A percentile compares a stretch with the other conserved stretches of the same genome.
Evolutionary conservation across 2,888 invertebrate genomes (phyloP).

Genomic region (Lampropteryx suffumata): DNA sequence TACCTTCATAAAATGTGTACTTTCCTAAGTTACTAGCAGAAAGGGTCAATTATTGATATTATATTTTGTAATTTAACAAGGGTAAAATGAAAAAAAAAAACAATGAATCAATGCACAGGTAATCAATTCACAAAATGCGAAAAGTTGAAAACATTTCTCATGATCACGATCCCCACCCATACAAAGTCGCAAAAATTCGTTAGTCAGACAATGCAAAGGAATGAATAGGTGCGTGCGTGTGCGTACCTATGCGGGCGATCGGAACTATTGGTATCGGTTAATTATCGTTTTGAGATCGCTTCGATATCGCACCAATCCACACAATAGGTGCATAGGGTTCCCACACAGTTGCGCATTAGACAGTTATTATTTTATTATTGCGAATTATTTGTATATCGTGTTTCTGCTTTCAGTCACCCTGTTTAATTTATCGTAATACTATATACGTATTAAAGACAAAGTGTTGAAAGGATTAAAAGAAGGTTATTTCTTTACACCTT

Average conservation of each 20-base stretch:
- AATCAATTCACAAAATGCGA: conserved; percentile 3
- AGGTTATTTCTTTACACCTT: too few species aligned
- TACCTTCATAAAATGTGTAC: too few species aligned
- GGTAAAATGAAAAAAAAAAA: neutral
- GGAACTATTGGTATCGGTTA: conserved; percentile 41
- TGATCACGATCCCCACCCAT: conserved; percentile 2
- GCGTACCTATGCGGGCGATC: conserved; percentile 48
- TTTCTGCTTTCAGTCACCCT: too few species aligned
- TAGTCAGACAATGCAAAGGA: conserved; percentile 39
- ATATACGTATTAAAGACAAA: too few species aligned
- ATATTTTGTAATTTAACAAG: too few species aligned
- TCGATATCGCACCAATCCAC: conserved; percentile 28
- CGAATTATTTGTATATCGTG: too few species aligned
- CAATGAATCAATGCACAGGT: neutral
- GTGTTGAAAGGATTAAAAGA: too few species aligned
- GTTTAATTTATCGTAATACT: too few species aligned
- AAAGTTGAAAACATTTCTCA: conserved; percentile 15
- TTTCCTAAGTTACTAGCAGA: too few species aligned
- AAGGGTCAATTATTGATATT: too few species aligned
- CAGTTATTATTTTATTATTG: too few species aligned
- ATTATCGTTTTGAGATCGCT: conserved; percentile 43
- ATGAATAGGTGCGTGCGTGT: conserved; percentile 44
- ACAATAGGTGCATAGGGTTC: conserved; percentile 17
- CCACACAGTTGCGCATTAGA: too few species aligned
- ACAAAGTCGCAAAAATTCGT: conserved; percentile 43